A percentile compares a stretch with the other conserved stretches of the same genome.
Conservation (phyloP, 2,113 vertebrate species). For the Nibea coibor region DNA sequence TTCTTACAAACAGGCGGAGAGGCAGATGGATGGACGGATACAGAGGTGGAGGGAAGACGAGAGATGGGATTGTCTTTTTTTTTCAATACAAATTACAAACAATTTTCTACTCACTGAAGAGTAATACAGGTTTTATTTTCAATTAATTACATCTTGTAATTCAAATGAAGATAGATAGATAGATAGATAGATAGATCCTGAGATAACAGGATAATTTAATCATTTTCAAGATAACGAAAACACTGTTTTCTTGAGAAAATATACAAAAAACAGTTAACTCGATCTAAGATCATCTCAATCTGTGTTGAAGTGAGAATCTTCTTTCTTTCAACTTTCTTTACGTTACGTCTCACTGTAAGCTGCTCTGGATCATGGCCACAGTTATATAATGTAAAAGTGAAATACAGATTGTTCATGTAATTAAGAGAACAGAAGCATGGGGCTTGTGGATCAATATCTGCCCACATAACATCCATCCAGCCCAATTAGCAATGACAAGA, state of each 20-base stretch:
- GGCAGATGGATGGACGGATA: neutral
- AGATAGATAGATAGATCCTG: too few relatives aligned
- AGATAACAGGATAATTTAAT: too few relatives aligned
- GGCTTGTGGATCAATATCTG: conserved; percentile 8
- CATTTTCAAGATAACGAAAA: too few relatives aligned
- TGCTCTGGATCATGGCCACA: neutral
- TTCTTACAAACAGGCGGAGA: conserved; percentile 13
- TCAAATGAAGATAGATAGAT: too few relatives aligned
- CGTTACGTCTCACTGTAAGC: neutral
- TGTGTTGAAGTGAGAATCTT: neutral
- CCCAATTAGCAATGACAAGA: conserved; percentile 32
- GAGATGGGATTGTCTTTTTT: neutral
- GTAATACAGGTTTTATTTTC: neutral
- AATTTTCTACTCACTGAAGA: neutral
- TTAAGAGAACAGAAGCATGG: neutral
- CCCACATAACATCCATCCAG: conserved; percentile 30
- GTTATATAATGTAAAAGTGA: neutral
- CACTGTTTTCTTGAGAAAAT: too few relatives aligned
- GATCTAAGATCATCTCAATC: too few relatives aligned
- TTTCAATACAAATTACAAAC: conserved; percentile 6
- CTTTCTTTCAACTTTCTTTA: too few relatives aligned
- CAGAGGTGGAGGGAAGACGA: neutral
- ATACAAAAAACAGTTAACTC: too few relatives aligned
- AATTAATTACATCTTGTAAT: too few relatives aligned
- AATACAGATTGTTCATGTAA: conserved; percentile 2